Conservation (phyloP, 2,797 vertebrate species). For the Enteromius unitaeniatus region DNA sequence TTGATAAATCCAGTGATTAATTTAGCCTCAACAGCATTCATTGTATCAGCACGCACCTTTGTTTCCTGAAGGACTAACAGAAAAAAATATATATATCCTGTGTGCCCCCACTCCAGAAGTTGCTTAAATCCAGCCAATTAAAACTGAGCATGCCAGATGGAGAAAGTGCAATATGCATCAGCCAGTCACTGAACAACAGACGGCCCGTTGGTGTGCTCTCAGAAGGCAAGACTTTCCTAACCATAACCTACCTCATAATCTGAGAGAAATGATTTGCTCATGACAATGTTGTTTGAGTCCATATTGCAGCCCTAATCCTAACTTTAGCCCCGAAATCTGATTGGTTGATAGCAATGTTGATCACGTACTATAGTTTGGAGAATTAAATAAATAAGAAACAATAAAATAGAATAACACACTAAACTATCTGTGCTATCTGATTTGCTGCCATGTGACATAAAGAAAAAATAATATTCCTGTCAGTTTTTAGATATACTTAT, state of each 20-base stretch:
- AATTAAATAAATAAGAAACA: not conserved
- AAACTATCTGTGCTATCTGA: not conserved
- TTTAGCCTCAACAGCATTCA: constrained; percentile 4
- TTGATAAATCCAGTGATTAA: constrained; percentile 11
- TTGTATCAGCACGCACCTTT: constrained; percentile 6
- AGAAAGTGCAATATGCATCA: constrained; percentile 18
- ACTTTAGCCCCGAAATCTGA: not conserved
- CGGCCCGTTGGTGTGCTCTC: not conserved
- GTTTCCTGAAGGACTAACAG: not conserved
- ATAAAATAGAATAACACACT: not conserved
- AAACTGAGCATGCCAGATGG: constrained; percentile 23
- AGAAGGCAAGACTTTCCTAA: constrained; percentile 15
- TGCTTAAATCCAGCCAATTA: constrained; percentile 22
- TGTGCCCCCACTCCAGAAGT: constrained; percentile 17
- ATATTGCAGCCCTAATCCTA: constrained; percentile 22
- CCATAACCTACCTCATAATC: constrained; percentile 1
- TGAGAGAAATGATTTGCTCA: not conserved
- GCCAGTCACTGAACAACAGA: constrained; percentile 31
- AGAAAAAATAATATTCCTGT: not conserved
- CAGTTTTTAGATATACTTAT: not conserved
- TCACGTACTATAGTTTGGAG: not conserved
- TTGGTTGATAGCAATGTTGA: constrained; percentile 4
- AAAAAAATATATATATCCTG: not conserved
- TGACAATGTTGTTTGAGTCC: not conserved
- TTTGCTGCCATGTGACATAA: not conserved